Evolutionary conservation across 92 coral and sea anemone species (phyloP), one percentile per base, ranked within the genome.

Genomic region (Heteractis magnifica): DNA sequence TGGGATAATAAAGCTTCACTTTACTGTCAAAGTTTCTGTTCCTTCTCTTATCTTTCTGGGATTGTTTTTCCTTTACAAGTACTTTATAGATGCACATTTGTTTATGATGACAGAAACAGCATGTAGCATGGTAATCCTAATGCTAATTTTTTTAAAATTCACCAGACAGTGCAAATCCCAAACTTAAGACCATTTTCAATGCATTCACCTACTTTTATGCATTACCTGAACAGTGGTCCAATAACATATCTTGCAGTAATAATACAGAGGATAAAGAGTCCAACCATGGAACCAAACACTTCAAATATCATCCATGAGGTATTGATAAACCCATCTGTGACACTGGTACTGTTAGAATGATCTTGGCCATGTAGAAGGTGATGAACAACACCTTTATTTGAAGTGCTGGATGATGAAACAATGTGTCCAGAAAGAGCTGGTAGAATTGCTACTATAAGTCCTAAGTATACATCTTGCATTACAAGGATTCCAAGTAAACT

Each of bases 381-480:
- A 71, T 90, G 91, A 7, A 90, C 86, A 8, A 85, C 59, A 21
- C 89, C 91, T 68, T 75, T 72, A 20, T 81, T 85, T 1, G 77
- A 58, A 49, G 76, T 90, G 52, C 62, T 78, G 5, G 84, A 70
- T n/a, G 84, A 49, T 0, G 91, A 79, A 13, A 52, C 59, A 21
- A 71, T 88, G 15, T 78, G 97, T n/a, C 99, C 99, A 13, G 99
- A 98, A 11, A 96, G 87, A 13, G 97, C 99, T 72, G 99, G 99
- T 14, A 96, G 91, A 44, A 96, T 86, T 3, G 99, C 98, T 59
- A 96, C 93, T 15, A 96, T 79, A 20, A 96, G 83, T 41, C 99
- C 99, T 59, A 97, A 82, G 58, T 97, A 95, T 52, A 97, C 98
- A 78, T 96, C 99, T 84, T 97, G 99, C 99, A 97, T 97, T 52